Conservation (phyloP, 2,797 vertebrate genomes). For the Galago senegalensis region DNA sequence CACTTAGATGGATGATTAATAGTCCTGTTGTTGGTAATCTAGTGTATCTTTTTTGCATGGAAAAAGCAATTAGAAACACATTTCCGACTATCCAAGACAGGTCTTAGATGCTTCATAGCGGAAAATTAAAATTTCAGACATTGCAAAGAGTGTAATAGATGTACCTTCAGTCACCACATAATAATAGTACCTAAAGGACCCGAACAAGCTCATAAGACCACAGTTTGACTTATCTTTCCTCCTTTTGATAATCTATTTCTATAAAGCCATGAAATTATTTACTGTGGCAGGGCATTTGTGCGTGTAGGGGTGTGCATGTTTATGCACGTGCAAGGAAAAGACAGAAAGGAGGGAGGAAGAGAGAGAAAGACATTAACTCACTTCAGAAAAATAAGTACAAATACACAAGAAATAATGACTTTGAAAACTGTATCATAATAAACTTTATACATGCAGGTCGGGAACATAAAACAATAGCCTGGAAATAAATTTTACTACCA, state of each 20-base stretch:
- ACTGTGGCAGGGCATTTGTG: neutral
- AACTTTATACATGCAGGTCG: neutral
- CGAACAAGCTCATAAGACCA: slow-evolving; percentile 3
- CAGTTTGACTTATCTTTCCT: slow-evolving; percentile 71
- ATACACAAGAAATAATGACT: neutral
- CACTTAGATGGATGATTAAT: slow-evolving; percentile 89
- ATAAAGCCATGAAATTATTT: slow-evolving; percentile 39
- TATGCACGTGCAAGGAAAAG: neutral
- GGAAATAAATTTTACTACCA: slow-evolving; percentile 66
- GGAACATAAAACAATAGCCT: slow-evolving; percentile 32
- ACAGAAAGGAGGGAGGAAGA: neutral
- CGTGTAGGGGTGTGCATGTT: rapidly evolving
- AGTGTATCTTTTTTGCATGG: slow-evolving; percentile 88
- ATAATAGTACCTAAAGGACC: slow-evolving; percentile 5
- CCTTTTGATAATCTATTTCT: slow-evolving; percentile 65
- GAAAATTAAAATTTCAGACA: slow-evolving; percentile 87
- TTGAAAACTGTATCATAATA: slow-evolving; percentile 48
- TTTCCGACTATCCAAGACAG: slow-evolving; percentile 86
- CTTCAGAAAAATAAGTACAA: slow-evolving; percentile 63
- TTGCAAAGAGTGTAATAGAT: slow-evolving; percentile 81
- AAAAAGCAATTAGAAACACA: slow-evolving; percentile 90
- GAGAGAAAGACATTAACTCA: neutral
- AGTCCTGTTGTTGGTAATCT: slow-evolving; percentile 87
- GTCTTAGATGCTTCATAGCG: slow-evolving; percentile 79
- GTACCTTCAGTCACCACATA: slow-evolving; percentile 52